Conservation (phyloP, 2,888 invertebrate species). For the Apamea anceps region DNA sequence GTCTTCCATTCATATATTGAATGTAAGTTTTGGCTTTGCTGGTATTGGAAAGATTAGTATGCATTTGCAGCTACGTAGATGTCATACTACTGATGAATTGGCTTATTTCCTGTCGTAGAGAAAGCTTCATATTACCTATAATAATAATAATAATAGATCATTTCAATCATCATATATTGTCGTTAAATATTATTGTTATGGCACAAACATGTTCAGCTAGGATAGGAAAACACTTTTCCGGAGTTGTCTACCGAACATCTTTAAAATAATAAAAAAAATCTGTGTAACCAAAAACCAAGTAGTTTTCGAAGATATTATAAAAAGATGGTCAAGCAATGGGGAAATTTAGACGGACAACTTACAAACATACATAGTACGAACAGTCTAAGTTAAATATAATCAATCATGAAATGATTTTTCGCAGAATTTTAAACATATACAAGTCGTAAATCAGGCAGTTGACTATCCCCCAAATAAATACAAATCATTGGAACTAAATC, state of each 20-base stretch:
- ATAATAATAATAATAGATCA: too few species aligned
- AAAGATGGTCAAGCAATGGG: too few species aligned
- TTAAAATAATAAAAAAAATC: too few species aligned
- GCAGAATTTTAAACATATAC: not conserved
- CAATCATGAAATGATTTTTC: not conserved
- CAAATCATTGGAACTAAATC: slow-evolving; percentile 28
- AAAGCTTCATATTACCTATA: not conserved
- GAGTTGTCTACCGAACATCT: not conserved
- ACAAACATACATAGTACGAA: too few species aligned
- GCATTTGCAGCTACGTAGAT: not conserved
- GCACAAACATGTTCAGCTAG: too few species aligned
- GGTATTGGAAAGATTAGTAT: slow-evolving; percentile 21
- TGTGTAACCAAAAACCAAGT: not conserved
- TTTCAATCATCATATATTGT: too few species aligned
- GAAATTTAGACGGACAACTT: too few species aligned
- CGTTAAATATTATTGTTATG: too few species aligned
- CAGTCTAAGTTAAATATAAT: too few species aligned
- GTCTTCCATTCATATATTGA: slow-evolving; percentile 38
- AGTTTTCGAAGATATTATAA: not conserved
- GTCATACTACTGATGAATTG: not conserved
- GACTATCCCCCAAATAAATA: not conserved
- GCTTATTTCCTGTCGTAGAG: not conserved
- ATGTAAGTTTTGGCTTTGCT: slow-evolving; percentile 38
- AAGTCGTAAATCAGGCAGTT: not conserved
- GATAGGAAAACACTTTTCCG: not conserved